Base-by-base conservation (phyloP, 2,888 invertebrate genomes). In the Xylota segnis region DNA sequence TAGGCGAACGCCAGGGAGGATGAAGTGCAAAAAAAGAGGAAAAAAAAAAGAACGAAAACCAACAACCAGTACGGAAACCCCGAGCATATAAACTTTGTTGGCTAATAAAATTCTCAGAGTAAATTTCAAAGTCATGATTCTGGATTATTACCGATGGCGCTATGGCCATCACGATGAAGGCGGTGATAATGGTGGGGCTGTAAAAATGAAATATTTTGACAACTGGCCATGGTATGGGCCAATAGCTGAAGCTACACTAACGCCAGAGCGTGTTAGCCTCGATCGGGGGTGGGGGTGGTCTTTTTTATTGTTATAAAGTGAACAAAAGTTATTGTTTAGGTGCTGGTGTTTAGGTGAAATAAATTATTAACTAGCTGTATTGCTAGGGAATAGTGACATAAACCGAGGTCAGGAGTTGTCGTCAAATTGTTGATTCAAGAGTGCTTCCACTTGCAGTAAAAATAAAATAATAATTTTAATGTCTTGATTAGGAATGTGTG, bases 101-200 rank as follows among this genome's bases (percentile, higher is more conserved):
- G 74, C 78, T 74, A 83, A 83, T 83, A 83, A 83, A 83, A 83
- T 83, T 74, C 78, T 52, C 14, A 59, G 40, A 83, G 78, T 68
- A 74, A 78, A 83, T 77, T 76, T 68, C 66, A 68, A 68, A 76
- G 76, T 52, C 68, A 68, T 76, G 76, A 76, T 75, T 75, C 75
- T 34, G 56, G 63, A 68, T 76, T 68, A 59, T 66, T 43, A 83
- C 61, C 68, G 52, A 68, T 56, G 68, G 78, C 83, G 78, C 83
- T 78, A 37, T 68, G 66, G 40, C 72, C 45, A 77, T 83, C 68
- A n/a, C 27, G 61, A 68, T 78, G 63, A 40, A 45, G 71, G 77
- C 63, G 77, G 45, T 71, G 71, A 59, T 77, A 66, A 77, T 66
- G 71, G 71, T 16, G 27, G 40, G 14, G 71, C 14, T 66, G 76